Evolutionary conservation across 2,888 invertebrate species (phyloP), one percentile per base, ranked within the genome.

Genomic region (Plagodis pulveraria): DNA sequence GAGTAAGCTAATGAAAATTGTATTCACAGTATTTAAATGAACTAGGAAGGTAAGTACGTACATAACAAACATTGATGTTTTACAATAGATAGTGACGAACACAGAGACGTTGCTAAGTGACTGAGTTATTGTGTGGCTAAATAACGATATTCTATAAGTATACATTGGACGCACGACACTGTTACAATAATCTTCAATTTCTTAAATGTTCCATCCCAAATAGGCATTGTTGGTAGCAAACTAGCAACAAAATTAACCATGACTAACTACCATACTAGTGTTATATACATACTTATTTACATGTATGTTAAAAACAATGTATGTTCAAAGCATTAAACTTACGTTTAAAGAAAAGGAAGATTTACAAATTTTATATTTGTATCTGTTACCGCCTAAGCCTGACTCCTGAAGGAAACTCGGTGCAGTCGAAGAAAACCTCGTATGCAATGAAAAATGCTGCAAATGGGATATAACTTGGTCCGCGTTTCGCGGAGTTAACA

Each of bases 61-160:
- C 45, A 48, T 53, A 60, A 33, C 51, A 47, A n/a, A 36, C 56
- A 58, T 38, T 62, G 64, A 60, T 43, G 59, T 54, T 55, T 62
- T 60, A 72, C 71, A 68, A 78, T 78, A 70, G 73, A 64, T 47
- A 22, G 22, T 72, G 76, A 74, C 68, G 75, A 70, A 74, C 70
- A 63, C 50, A 12, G n/a, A 51, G 9, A n/a, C 40, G 61, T 61
- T 61, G 56, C 62, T 62, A 65, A 65, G 65, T 50, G 58, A 43
- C 63, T 11, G 57, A 61, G 58, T 54, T 57, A 58, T 60, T 66
- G 69, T 68, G 52, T 56, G 41, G 5, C 46, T 50, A 32, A 43
- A 43, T 64, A 59, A 71, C 77, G 74, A 74, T 22, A 22, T 22
- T 22, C 22, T 4, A 22, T 22, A 22, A 22, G 22, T 22, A 22